Conservation (phyloP, 1,140 invertebrate genomes). For the Trichonephila inaurata region DNA sequence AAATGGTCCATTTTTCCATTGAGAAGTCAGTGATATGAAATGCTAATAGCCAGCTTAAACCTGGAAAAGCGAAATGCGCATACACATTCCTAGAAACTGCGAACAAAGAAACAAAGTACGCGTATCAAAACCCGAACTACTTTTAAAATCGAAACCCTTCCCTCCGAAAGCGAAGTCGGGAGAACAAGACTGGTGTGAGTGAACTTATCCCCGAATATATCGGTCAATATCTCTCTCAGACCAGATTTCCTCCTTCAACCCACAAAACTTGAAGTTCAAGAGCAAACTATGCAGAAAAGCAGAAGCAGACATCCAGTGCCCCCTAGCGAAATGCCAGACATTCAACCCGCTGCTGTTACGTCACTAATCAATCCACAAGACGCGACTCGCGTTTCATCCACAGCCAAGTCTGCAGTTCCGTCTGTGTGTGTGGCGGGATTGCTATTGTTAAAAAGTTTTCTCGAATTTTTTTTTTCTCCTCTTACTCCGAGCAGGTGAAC, state of each 20-base stretch:
- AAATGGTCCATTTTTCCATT: too few relatives aligned
- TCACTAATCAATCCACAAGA: slow-evolving; percentile 34
- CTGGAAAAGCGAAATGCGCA: too few relatives aligned
- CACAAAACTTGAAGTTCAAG: slow-evolving; percentile 34
- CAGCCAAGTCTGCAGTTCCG: slow-evolving; percentile 22
- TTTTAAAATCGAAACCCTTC: not conserved
- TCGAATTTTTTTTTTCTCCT: not conserved
- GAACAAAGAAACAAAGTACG: too few relatives aligned
- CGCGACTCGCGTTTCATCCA: slow-evolving; percentile 27
- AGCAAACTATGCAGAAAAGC: slow-evolving; percentile 36
- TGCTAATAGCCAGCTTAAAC: too few relatives aligned
- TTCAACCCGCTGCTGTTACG: not conserved
- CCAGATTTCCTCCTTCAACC: slow-evolving; percentile 9
- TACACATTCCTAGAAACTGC: too few relatives aligned
- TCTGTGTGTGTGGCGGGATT: slow-evolving; percentile 17
- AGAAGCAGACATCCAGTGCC: slow-evolving; percentile 28
- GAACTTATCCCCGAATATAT: slow-evolving; percentile 15
- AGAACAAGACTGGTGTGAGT: not conserved
- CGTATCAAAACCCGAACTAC: too few relatives aligned
- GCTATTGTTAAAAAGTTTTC: slow-evolving; percentile 23
- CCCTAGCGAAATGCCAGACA: slow-evolving; percentile 50
- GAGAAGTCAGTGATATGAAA: too few relatives aligned
- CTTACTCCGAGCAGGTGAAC: slow-evolving; percentile 17
- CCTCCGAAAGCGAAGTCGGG: not conserved
- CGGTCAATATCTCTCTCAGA: slow-evolving; percentile 22